These are phyloP conservation scores for Notiomystis cincta DNA, from an alignment of 2,113 vertebrate genomes.

Conservation along the genomic window DNA sequence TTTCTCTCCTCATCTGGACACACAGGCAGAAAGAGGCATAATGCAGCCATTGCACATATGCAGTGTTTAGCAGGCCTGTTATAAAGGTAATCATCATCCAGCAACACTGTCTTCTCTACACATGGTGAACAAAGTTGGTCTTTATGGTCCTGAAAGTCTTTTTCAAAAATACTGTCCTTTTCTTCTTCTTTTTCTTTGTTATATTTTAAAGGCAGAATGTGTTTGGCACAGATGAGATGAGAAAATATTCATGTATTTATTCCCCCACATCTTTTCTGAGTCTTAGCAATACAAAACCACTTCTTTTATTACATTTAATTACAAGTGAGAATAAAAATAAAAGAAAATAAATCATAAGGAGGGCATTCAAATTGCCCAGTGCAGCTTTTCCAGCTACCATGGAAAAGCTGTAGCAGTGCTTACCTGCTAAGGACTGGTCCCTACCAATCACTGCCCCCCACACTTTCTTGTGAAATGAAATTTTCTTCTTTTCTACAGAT, in stretches of 20 bases:
- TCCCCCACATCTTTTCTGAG: neutral
- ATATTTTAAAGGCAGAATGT: neutral
- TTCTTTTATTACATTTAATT: neutral
- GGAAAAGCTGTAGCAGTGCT: neutral
- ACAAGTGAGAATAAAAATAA: neutral
- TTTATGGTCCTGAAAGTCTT: neutral
- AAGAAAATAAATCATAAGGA: neutral
- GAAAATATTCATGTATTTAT: neutral
- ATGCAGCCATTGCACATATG: fast-evolving
- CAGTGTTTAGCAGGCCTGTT: neutral
- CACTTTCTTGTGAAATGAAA: neutral
- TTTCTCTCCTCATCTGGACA: neutral
- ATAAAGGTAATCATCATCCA: neutral
- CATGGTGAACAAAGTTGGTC: neutral
- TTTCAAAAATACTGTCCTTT: neutral
- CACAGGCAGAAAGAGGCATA: neutral
- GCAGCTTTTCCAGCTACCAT: neutral
- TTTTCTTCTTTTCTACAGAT: neutral
- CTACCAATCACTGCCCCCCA: neutral
- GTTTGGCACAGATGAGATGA: neutral
- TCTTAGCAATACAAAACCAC: neutral
- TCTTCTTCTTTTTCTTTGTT: neutral
- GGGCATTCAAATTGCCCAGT: neutral
- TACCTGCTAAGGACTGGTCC: neutral
- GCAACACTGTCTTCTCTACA: neutral